Evolutionary conservation across 2,888 invertebrate species (phyloP).

Genomic region (Philhelius pedissequus): DNA sequence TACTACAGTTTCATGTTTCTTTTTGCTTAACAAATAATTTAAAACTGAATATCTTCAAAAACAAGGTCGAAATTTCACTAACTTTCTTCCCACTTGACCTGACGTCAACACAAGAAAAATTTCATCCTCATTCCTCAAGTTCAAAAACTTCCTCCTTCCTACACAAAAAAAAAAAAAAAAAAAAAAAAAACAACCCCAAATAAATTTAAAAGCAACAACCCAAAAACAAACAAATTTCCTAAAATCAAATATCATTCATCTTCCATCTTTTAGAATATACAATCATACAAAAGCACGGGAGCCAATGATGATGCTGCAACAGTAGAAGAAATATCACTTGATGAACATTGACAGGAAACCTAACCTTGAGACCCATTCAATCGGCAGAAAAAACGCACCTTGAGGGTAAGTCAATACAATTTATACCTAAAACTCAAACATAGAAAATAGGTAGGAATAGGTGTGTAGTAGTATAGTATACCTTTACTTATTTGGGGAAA

Average conservation of each 20-base stretch:
- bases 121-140: not conserved
- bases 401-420: constrained; percentile 50
- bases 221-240: not conserved
- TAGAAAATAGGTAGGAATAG: too few species aligned
- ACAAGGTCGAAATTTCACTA: not conserved
- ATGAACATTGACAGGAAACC: constrained; percentile 34
- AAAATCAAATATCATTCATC: constrained; percentile 62
- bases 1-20: too few species aligned
- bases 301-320: not conserved
- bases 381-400: constrained; percentile 5
- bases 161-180: not conserved
- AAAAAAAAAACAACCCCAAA: too few species aligned
- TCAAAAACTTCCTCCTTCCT: not conserved
- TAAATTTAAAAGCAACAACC: constrained; percentile 12
- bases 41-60: too few species aligned
- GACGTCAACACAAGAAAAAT: not conserved
- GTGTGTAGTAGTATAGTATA: not conserved
- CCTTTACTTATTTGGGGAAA: too few species aligned
- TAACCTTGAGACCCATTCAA: constrained; percentile 2
- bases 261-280: constrained; percentile 30
- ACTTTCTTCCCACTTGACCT: not conserved
- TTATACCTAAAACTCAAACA: not conserved
- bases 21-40: too few species aligned
- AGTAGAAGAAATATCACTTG: not conserved
- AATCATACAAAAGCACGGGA: constrained; percentile 7